Evolutionary conservation across 2,113 vertebrate genomes (phyloP).

Genomic region (Apistogramma diplotaenia): DNA sequence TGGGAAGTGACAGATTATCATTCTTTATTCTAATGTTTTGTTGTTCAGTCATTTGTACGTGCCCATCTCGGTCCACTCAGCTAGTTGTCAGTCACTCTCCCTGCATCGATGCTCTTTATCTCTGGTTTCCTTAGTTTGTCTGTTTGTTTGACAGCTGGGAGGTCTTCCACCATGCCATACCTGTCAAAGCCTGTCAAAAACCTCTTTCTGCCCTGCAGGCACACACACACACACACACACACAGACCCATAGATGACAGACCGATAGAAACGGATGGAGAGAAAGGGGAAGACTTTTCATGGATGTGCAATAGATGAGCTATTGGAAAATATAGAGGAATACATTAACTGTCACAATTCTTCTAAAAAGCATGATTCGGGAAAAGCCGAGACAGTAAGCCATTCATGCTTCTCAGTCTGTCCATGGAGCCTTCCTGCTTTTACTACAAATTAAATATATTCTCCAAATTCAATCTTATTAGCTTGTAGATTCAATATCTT

Average conservation of each 20-base stretch:
- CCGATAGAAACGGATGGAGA: not conserved
- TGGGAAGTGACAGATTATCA: conserved; percentile 6
- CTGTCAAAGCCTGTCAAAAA: conserved; percentile 65
- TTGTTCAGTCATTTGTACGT: conserved; percentile 19
- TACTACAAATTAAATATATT: conserved; percentile 4
- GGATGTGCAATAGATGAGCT: not conserved
- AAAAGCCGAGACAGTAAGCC: not conserved
- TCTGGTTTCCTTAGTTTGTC: conserved; percentile 31
- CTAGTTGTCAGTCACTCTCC: conserved; percentile 26
- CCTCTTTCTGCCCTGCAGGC: conserved; percentile 23
- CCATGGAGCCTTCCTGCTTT: not conserved
- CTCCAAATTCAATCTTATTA: not conserved
- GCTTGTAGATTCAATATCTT: not conserved
- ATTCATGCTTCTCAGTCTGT: not conserved
- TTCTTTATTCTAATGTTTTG: conserved; percentile 40
- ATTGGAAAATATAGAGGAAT: not conserved
- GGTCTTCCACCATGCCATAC: conserved; percentile 40
- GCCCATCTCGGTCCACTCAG: not conserved
- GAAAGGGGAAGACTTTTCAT: not conserved
- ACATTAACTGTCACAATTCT: not conserved
- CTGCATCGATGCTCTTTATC: conserved; percentile 8
- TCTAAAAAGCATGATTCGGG: not conserved
- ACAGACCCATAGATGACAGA: not conserved
- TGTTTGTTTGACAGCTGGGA: conserved; percentile 61
- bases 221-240: not conserved